Evolutionary conservation across 64 coral and sea anemone genomes (phyloP).

Genomic region (Orbicella faveolata): DNA sequence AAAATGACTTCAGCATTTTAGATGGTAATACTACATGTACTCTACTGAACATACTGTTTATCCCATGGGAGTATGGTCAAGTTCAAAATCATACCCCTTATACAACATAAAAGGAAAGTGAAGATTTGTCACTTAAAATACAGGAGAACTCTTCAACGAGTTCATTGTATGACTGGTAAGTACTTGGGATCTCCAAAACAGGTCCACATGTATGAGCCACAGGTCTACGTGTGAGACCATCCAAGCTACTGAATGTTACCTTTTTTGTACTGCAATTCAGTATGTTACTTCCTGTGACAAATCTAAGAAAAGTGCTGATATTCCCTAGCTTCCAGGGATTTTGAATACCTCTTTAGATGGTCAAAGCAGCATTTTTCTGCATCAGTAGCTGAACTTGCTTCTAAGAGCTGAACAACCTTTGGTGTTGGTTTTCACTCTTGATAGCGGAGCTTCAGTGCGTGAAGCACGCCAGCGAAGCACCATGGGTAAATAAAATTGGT

Average conservation of each 20-base stretch:
- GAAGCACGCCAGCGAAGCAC: too few species aligned
- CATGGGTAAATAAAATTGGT: too few species aligned
- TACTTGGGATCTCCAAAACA: conserved; percentile 53
- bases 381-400: conserved; percentile 29
- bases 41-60: too few species aligned
- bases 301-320: conserved; percentile 49
- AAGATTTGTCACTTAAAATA: background rate
- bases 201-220: conserved; percentile 73
- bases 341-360: conserved; percentile 61
- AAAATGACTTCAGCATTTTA: too few species aligned
- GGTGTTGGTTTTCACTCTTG: conserved; percentile 52
- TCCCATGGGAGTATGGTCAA: too few species aligned
- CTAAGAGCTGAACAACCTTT: conserved; percentile 59
- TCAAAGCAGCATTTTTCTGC: conserved; percentile 54
- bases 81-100: too few species aligned
- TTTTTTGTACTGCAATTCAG: conserved; percentile 41
- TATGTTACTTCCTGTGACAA: conserved; percentile 73
- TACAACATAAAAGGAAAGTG: too few species aligned
- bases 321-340: conserved; percentile 40
- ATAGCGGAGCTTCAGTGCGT: background rate
- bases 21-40: too few species aligned
- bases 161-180: conserved; percentile 75
- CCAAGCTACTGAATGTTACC: conserved; percentile 57
- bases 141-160: conserved; percentile 65
- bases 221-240: conserved; percentile 48